phyloP scores from a whole-genome alignment of 2,113 vertebrate species.

The Cacatua alba region DNA sequence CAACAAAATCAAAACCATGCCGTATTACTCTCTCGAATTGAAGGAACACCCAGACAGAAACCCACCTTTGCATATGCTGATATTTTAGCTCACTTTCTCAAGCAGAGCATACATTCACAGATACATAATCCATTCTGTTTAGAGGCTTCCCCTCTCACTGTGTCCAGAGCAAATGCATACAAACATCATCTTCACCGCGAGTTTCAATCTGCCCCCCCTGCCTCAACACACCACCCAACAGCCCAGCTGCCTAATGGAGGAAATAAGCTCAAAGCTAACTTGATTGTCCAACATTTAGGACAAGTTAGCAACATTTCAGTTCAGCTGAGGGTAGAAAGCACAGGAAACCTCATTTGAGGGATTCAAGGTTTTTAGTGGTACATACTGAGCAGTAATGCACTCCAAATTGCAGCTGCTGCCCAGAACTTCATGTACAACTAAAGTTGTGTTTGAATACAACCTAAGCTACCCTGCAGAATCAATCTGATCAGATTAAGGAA shows the following conservation, averaged over 20 bases:
- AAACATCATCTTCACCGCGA: background rate
- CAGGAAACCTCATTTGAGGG: background rate
- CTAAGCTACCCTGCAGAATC: background rate
- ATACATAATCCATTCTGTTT: background rate
- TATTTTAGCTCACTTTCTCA: background rate
- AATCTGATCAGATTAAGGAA: background rate
- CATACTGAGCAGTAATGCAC: background rate
- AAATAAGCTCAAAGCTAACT: background rate
- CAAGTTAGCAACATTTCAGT: background rate
- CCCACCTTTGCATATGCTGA: background rate
- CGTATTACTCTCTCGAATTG: background rate
- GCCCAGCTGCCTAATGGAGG: background rate
- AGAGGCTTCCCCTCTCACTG: background rate
- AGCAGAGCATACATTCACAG: background rate
- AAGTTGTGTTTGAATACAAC: background rate
- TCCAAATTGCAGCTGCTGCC: background rate
- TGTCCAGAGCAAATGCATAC: background rate
- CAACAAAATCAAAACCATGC: background rate
- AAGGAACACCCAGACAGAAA: background rate
- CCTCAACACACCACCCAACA: background rate
- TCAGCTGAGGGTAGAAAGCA: background rate
- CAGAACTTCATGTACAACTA: background rate
- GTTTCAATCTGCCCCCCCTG: accelerated
- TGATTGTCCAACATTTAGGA: background rate
- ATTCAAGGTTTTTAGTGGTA: background rate